Evolutionary conservation across 2,888 invertebrate species (phyloP).

Genomic region (Gisinianus flammeolus): DNA sequence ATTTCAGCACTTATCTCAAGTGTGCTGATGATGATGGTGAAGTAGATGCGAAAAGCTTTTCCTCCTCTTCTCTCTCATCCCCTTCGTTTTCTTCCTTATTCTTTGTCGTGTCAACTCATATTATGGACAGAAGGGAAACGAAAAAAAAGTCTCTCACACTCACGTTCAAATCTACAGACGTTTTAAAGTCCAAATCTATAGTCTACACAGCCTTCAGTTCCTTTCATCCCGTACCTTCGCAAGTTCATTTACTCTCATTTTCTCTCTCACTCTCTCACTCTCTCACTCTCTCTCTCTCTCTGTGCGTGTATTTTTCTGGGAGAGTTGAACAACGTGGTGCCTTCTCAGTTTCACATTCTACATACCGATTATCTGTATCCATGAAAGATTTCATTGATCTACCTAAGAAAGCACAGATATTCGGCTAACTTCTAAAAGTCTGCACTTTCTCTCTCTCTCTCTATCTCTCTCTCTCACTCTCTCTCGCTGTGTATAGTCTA

Average conservation of each 20-base stretch:
- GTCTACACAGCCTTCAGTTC: too few relatives aligned
- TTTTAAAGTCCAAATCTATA: too few relatives aligned
- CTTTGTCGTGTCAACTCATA: too few relatives aligned
- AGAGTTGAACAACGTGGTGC: background rate
- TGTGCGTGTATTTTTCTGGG: too few relatives aligned
- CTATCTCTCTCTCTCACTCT: background rate
- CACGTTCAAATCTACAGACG: background rate
- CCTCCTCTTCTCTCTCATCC: background rate
- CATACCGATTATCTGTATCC: slow-evolving; percentile 6
- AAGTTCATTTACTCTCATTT: background rate
- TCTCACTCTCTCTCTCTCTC: too few relatives aligned
- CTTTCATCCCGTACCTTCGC: background rate
- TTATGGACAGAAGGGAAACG: background rate
- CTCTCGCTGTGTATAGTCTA: background rate
- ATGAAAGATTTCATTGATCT: slow-evolving; percentile 14
- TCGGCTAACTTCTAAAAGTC: slow-evolving; percentile 2
- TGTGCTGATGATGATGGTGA: background rate
- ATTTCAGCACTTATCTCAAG: slow-evolving; percentile 1
- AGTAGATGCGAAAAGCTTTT: background rate
- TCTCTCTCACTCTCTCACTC: background rate
- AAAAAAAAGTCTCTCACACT: background rate
- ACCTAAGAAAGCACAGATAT: slow-evolving; percentile 20
- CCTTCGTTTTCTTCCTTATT: background rate
- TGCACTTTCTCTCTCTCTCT: background rate
- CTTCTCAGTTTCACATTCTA: background rate